These are phyloP conservation scores for Aratinga solstitialis DNA, from an alignment of 2,797 vertebrate genomes.

Conservation along the genomic window DNA sequence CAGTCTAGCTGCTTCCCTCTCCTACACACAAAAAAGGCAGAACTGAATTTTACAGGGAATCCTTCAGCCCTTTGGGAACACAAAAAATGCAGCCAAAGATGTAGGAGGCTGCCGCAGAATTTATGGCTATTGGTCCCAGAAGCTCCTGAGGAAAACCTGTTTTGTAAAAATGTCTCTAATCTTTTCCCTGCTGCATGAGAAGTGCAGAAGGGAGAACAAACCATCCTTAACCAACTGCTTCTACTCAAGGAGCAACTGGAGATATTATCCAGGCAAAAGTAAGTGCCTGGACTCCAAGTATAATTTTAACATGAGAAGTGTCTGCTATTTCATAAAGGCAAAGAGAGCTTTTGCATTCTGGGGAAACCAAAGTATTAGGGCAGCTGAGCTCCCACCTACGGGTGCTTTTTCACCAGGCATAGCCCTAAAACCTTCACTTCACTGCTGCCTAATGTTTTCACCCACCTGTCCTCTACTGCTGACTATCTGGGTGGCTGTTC, in stretches of 20 bases:
- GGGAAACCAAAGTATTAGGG: background rate
- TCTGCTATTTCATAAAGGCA: background rate
- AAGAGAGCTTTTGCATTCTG: background rate
- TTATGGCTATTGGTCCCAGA: conserved; percentile 23
- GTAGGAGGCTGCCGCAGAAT: conserved; percentile 1
- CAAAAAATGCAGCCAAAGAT: background rate
- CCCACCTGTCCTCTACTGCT: background rate
- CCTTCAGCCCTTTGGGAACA: background rate
- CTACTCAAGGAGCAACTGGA: background rate
- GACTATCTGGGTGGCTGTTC: background rate
- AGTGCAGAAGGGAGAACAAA: background rate
- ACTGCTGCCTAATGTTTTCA: background rate
- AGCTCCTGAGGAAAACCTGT: background rate
- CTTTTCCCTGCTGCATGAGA: background rate
- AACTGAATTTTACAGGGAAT: conserved; percentile 31
- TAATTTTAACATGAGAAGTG: background rate
- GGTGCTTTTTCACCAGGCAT: background rate
- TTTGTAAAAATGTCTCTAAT: background rate
- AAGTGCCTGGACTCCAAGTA: background rate
- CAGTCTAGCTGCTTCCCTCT: background rate
- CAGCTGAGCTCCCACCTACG: background rate
- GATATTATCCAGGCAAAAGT: background rate
- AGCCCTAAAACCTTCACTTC: background rate
- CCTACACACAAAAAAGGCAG: background rate
- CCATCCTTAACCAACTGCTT: background rate